These are phyloP conservation scores for Thunnus albacares DNA, from an alignment of 2,797 vertebrate species.

Conservation along the genomic window DNA sequence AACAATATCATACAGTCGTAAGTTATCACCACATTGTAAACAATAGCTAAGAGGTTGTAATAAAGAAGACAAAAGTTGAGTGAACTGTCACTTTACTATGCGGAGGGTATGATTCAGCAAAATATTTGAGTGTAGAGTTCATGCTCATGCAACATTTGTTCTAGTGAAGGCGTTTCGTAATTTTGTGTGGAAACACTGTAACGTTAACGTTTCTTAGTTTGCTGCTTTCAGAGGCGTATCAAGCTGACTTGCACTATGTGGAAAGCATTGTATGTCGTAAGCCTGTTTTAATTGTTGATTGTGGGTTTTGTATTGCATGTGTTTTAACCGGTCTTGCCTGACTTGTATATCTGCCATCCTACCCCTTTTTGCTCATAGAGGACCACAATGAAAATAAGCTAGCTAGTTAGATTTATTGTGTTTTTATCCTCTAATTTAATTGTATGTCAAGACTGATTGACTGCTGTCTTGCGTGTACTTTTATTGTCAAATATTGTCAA, in stretches of 20 bases:
- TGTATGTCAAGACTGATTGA: too few relatives aligned
- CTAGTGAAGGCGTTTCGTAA: background rate
- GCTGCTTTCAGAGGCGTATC: background rate
- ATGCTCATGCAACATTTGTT: background rate
- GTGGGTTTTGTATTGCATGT: too few relatives aligned
- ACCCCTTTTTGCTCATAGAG: too few relatives aligned
- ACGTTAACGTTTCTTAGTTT: too few relatives aligned
- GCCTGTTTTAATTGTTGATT: too few relatives aligned
- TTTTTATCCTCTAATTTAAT: too few relatives aligned
- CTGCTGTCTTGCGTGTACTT: too few relatives aligned
- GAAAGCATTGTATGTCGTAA: background rate
- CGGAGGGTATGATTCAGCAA: constrained; percentile 65
- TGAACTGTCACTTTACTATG: constrained; percentile 4
- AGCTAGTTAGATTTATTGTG: too few relatives aligned
- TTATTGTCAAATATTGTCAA: too few relatives aligned
- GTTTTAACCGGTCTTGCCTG: too few relatives aligned
- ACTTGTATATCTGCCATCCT: too few relatives aligned
- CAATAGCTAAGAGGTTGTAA: background rate
- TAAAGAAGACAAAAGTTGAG: background rate
- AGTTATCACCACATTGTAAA: background rate
- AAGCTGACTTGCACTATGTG: background rate
- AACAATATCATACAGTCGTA: fast-evolving
- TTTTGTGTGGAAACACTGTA: background rate
- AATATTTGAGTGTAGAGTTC: constrained; percentile 47
- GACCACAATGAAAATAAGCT: too few relatives aligned